Percentiles rank a stretch among this genome's conserved stretches.
Evolutionary conservation across 2,113 vertebrate species (phyloP).

Genomic region (Prolemur simus): DNA sequence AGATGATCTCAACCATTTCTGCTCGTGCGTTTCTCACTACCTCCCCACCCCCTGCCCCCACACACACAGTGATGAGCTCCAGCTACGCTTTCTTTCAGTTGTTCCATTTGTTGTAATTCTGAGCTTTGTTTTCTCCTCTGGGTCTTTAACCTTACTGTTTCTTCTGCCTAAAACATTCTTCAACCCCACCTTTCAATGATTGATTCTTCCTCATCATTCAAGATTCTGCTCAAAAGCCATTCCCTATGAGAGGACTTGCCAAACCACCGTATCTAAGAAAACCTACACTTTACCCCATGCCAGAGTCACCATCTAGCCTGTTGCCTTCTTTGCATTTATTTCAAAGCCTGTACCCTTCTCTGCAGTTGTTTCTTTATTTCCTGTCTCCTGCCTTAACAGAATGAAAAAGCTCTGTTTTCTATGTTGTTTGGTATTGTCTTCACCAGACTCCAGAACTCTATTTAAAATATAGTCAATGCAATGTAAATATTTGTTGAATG

Average conservation of each 20-base stretch:
- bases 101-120: not conserved
- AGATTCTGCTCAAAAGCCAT: not conserved
- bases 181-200: not conserved
- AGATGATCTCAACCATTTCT: not conserved
- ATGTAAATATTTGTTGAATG: not conserved
- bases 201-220: not conserved
- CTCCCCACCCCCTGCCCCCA: too few relatives aligned
- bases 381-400: not conserved
- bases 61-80: not conserved
- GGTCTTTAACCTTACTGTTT: not conserved
- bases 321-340: not conserved
- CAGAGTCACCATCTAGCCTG: not conserved
- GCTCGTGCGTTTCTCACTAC: not conserved
- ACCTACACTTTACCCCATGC: accelerated
- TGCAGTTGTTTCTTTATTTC: not conserved
- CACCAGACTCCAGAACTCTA: not conserved
- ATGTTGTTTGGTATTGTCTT: not conserved
- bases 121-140: not conserved
- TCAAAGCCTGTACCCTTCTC: not conserved
- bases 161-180: not conserved
- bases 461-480: not conserved
- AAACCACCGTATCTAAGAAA: not conserved
- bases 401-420: not conserved
- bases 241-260: not conserved
- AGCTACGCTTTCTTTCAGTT: not conserved